Evolutionary conservation across 1,140 invertebrate species (phyloP), one percentile per base, ranked within the genome.

Genomic region (Leptinotarsa undecemlineata): DNA sequence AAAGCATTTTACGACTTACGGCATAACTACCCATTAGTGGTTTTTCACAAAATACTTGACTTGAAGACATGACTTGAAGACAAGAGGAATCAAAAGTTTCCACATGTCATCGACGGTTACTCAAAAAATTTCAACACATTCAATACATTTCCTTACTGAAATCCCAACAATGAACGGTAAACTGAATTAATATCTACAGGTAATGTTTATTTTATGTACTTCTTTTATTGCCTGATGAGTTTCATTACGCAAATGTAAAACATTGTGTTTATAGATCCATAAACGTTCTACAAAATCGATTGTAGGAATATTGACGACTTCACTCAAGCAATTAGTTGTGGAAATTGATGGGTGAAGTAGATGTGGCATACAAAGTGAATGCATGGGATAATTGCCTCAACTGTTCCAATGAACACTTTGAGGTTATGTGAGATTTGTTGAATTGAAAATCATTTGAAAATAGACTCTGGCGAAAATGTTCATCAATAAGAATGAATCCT

Each of bases 181-280:
- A 57, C n/a, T 57, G 51, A n/a, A 57, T 57, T 57, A 4, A 57
- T 57, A 57, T n/a, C 51, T 5, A 19, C 51, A 57, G 51, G 51
- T 57, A 15, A 57, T 57, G 51, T 57, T 57, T 57, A 57, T 57
- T 57, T 57, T 57, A 57, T 57, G 51, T 57, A 17, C 51, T 15
- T 19, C 15, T 57, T 57, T 57, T 57, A 57, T 57, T 57, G n/a
- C 51, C 51, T 8, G 51, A 57, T 57, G 51, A 17, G 15, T 57
- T 57, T 57, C n/a, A 57, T 57, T 57, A 57, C 51, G 51, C 51
- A 57, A 57, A 57, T 15, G 51, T 57, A 19, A 57, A 57, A 57
- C 51, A 57, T 57, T 57, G 51, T 57, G n/a, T 19, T 57, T 19
- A 57, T 57, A 57, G 51, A 57, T 17, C 51, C 51, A 17, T 42